phyloP scores from a whole-genome alignment of 2,888 invertebrate genomes.

The Julus scanicus region DNA sequence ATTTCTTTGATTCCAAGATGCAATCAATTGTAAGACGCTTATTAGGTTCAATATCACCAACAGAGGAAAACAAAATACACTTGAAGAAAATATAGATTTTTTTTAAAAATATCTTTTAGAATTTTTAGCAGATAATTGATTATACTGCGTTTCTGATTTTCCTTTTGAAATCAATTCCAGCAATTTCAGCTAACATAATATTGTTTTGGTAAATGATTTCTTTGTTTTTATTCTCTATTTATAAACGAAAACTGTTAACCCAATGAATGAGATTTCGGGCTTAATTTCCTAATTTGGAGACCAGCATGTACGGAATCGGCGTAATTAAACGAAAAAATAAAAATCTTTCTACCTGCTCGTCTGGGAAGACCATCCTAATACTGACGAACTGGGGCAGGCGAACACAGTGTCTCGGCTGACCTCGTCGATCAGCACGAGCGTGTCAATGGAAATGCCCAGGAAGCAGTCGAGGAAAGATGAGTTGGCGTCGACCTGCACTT shows the following conservation, averaged over 20 bases:
- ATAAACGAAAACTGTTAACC: too few species aligned
- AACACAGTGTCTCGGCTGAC: constrained; percentile 84
- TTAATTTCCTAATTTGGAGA: neutral
- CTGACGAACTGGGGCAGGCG: constrained; percentile 83
- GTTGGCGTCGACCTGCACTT: constrained; percentile 72
- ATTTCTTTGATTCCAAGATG: too few species aligned
- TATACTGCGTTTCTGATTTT: too few species aligned
- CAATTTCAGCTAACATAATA: neutral
- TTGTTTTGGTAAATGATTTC: too few species aligned
- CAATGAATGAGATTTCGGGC: neutral
- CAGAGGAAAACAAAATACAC: too few species aligned
- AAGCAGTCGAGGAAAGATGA: constrained; percentile 75
- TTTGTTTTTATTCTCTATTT: neutral
- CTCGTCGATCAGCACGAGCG: constrained; percentile 87
- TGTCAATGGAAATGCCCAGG: constrained; percentile 87
- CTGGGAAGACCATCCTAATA: constrained; percentile 79
- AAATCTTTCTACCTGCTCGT: constrained; percentile 69
- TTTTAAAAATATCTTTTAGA: too few species aligned
- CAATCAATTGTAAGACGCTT: too few species aligned
- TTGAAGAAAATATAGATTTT: too few species aligned
- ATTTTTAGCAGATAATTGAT: too few species aligned
- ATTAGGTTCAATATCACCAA: too few species aligned
- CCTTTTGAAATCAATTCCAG: too few species aligned
- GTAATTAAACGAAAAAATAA: constrained; percentile 61
- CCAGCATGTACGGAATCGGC: too few species aligned